Evolutionary conservation across 2,797 vertebrate species (phyloP).

Genomic region (Brachymystax lenok): DNA sequence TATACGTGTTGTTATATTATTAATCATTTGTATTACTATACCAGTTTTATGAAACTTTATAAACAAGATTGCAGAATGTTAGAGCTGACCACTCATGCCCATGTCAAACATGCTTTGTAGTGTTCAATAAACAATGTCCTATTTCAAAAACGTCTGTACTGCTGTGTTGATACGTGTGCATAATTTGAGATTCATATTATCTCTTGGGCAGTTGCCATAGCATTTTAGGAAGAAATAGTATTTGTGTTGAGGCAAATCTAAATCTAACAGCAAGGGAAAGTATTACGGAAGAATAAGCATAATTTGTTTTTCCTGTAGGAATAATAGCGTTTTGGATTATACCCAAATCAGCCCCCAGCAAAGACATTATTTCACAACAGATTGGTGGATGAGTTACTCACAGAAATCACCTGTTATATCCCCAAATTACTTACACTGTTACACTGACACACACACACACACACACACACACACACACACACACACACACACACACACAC

Average conservation of each 20-base stretch:
- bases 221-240: background rate
- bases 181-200: background rate
- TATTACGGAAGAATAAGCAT: slow-evolving; percentile 15
- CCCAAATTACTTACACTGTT: background rate
- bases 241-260: background rate
- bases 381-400: background rate
- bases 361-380: background rate
- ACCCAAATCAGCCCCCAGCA: background rate
- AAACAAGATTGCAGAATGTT: slow-evolving; percentile 45
- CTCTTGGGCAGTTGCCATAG: background rate
- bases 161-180: background rate
- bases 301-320: no score
- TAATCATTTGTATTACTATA: slow-evolving; percentile 39
- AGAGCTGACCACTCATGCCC: slow-evolving; percentile 50
- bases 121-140: slow-evolving; percentile 56
- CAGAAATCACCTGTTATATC: background rate
- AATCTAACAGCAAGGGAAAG: background rate
- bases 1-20: background rate
- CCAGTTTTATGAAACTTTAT: slow-evolving; percentile 37
- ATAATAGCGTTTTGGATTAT: background rate
- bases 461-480: background rate
- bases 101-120: slow-evolving; percentile 47
- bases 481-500: background rate
- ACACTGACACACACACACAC: background rate
- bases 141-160: slow-evolving; percentile 17